Conservation (phyloP, 2,797 vertebrate species). For the Ctenosaura bakeri region DNA sequence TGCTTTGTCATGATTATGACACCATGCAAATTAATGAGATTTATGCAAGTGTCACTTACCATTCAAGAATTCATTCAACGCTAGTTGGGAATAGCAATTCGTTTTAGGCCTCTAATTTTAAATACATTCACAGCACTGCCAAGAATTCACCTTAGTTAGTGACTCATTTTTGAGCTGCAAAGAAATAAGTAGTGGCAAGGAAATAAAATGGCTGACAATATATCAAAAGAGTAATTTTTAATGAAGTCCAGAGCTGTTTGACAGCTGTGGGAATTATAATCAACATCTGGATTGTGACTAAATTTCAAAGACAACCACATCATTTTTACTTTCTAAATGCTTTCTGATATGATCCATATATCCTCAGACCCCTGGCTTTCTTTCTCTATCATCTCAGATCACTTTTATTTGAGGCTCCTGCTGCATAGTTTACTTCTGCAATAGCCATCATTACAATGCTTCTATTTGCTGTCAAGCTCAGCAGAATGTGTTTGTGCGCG, state of each 20-base stretch:
- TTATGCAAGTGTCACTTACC: too few relatives aligned
- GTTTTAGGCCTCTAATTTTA: neutral
- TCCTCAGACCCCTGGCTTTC: neutral
- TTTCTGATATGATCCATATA: neutral
- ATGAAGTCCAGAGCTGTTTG: neutral
- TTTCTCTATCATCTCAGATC: neutral
- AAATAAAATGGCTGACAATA: neutral
- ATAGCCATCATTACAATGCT: neutral
- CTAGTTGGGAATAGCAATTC: too few relatives aligned
- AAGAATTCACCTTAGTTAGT: neutral
- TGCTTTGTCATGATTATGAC: too few relatives aligned
- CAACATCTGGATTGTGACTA: neutral
- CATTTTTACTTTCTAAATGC: neutral
- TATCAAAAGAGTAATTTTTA: neutral
- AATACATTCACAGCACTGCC: neutral
- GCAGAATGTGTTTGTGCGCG: neutral
- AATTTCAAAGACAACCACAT: neutral
- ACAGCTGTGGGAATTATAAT: neutral
- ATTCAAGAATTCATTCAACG: too few relatives aligned
- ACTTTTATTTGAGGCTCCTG: too few relatives aligned
- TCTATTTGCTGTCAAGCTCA: neutral
- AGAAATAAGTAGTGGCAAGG: neutral
- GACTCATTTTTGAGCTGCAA: neutral
- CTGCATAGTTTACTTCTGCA: too few relatives aligned
- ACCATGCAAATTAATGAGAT: neutral